These are phyloP conservation scores for Anolis sagrei DNA, from an alignment of 2,113 vertebrate genomes.

Conservation along the genomic window DNA sequence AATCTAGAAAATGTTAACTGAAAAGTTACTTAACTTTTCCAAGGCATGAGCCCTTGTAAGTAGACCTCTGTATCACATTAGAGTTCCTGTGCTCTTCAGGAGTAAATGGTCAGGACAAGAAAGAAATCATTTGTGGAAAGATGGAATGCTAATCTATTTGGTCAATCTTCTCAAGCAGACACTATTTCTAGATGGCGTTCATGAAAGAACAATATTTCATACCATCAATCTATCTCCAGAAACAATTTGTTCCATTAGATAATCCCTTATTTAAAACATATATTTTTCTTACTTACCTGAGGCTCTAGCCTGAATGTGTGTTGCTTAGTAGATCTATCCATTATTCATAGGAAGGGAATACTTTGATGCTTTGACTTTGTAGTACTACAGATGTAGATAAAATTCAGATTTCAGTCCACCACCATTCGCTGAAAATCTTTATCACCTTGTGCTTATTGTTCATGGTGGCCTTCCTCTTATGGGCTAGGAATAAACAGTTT, in stretches of 20 bases:
- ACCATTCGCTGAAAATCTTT: slow-evolving; percentile 8
- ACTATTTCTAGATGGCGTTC: too few species aligned
- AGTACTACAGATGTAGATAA: not conserved
- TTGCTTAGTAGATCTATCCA: slow-evolving; percentile 29
- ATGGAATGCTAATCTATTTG: too few species aligned
- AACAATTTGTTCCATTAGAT: not conserved
- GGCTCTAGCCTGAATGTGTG: not conserved
- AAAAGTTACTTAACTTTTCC: too few species aligned
- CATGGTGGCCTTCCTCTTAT: slow-evolving; percentile 8
- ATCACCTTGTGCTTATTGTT: not conserved
- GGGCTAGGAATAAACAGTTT: not conserved
- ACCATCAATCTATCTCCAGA: not conserved
- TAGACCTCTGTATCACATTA: not conserved
- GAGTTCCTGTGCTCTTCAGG: not conserved
- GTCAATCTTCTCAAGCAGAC: too few species aligned
- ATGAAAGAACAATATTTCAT: not conserved
- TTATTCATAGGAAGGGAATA: not conserved
- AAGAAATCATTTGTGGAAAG: too few species aligned
- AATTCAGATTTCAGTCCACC: not conserved
- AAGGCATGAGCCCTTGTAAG: not conserved
- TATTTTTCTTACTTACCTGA: slow-evolving; percentile 19
- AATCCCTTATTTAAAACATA: not conserved
- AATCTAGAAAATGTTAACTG: too few species aligned
- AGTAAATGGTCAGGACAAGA: too few species aligned
- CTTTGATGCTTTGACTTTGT: slow-evolving; percentile 10